Percentiles rank a stretch among this genome's conserved stretches.
Conservation (phyloP, 2,797 vertebrate species). For the Parambassis ranga region DNA sequence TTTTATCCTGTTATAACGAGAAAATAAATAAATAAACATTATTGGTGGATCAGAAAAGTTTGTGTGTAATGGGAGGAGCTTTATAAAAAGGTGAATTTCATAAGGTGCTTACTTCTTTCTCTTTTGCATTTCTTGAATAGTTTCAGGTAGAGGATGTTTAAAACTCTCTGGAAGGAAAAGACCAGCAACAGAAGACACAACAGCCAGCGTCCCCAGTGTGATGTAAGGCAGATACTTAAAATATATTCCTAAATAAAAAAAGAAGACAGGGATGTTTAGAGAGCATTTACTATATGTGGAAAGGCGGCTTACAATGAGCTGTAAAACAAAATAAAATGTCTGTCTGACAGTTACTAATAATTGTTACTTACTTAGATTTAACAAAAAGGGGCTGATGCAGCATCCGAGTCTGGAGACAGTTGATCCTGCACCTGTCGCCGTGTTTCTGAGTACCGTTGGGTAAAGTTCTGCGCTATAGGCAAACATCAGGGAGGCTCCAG, state of each 20-base stretch:
- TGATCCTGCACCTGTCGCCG: slow-evolving; percentile 83
- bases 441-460: slow-evolving; percentile 88
- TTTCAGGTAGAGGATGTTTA: slow-evolving; percentile 84
- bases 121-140: slow-evolving; percentile 84
- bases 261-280: background rate
- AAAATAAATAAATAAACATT: background rate
- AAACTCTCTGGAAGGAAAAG: slow-evolving; percentile 89
- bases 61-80: no score
- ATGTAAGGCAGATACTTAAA: slow-evolving; percentile 85
- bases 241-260: slow-evolving; percentile 72
- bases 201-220: slow-evolving; percentile 81
- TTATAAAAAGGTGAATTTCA: background rate
- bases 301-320: background rate
- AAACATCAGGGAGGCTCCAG: slow-evolving; percentile 82
- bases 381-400: slow-evolving; percentile 84
- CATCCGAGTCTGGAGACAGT: slow-evolving; percentile 84
- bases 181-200: slow-evolving; percentile 78
- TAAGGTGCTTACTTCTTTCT: slow-evolving; percentile 72
- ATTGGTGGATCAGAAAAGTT: background rate
- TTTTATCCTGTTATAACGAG: slow-evolving; percentile 24
- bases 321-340: no score
- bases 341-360: background rate
- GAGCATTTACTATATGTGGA: background rate
- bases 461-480: slow-evolving; percentile 87
- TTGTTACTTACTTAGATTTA: slow-evolving; percentile 77